Evolutionary conservation across 2,113 vertebrate genomes (phyloP).

Genomic region (Talpa occidentalis): DNA sequence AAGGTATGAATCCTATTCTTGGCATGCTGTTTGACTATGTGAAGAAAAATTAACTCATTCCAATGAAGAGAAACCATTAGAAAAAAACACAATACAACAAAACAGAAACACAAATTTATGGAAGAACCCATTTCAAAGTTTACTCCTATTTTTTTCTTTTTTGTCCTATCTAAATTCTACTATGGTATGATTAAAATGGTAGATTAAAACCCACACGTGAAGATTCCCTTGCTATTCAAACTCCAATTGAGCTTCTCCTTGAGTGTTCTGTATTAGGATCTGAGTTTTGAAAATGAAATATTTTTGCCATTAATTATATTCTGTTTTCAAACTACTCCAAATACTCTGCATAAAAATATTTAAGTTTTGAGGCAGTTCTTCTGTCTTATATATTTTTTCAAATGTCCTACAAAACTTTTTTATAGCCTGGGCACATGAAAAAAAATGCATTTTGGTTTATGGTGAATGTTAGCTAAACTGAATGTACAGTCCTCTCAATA

Average conservation of each 20-base stretch:
- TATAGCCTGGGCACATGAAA: not conserved
- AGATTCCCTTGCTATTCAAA: not conserved
- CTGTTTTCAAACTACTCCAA: slow-evolving; percentile 12
- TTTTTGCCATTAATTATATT: not conserved
- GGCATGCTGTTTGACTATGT: not conserved
- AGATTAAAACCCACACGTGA: not conserved
- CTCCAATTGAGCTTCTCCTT: not conserved
- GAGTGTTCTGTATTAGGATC: not conserved
- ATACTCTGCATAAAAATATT: not conserved
- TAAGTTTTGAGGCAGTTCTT: not conserved
- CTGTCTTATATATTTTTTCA: not conserved
- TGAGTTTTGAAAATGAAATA: not conserved
- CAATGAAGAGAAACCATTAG: not conserved
- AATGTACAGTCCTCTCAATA: not conserved
- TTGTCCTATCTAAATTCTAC: not conserved
- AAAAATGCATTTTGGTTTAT: slow-evolving; percentile 12
- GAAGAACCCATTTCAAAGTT: not conserved
- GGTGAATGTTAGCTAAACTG: slow-evolving; percentile 18
- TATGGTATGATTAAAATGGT: not conserved
- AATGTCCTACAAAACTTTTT: not conserved
- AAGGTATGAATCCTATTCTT: not conserved
- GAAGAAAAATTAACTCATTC: not conserved
- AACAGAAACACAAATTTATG: not conserved
- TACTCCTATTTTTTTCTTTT: not conserved
- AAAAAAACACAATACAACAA: not conserved